phyloP scores from a whole-genome alignment of 2,113 vertebrate genomes.

The Oplegnathus fasciatus region DNA sequence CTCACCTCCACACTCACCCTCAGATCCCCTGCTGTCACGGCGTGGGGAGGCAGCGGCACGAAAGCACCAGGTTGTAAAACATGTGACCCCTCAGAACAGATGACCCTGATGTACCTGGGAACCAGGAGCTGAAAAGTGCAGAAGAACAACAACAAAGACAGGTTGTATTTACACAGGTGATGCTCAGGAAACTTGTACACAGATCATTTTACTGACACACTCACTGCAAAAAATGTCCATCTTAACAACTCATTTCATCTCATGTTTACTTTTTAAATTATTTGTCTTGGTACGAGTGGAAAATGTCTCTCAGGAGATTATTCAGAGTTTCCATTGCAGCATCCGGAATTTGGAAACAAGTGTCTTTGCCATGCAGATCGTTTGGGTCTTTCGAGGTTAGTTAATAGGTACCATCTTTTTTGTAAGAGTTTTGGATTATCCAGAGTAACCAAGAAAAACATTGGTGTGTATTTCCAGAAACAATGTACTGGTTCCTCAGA shows the following conservation, averaged over 20 bases:
- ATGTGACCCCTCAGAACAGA: slow-evolving; percentile 46
- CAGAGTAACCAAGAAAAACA: neutral
- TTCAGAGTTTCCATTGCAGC: neutral
- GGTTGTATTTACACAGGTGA: slow-evolving; percentile 62
- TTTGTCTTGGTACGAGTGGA: neutral
- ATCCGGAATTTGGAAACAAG: neutral
- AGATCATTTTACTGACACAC: neutral
- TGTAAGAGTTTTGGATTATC: neutral
- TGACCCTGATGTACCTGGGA: slow-evolving; percentile 48
- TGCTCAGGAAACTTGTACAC: neutral
- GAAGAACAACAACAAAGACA: slow-evolving; percentile 10
- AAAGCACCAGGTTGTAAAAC: slow-evolving; percentile 66
- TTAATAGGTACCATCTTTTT: neutral
- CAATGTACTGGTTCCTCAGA: neutral
- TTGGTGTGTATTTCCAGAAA: neutral
- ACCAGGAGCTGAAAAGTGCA: slow-evolving; percentile 39
- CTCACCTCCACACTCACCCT: slow-evolving; percentile 28
- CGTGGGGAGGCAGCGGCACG: slow-evolving; percentile 31
- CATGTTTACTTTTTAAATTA: neutral
- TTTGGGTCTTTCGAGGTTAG: neutral
- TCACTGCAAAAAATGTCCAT: neutral
- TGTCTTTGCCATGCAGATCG: neutral
- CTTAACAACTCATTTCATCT: neutral
- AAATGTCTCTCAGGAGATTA: neutral
- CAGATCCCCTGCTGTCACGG: slow-evolving; percentile 55